These are phyloP conservation scores for Vimba vimba DNA, from an alignment of 2,113 vertebrate species.

Conservation along the genomic window DNA sequence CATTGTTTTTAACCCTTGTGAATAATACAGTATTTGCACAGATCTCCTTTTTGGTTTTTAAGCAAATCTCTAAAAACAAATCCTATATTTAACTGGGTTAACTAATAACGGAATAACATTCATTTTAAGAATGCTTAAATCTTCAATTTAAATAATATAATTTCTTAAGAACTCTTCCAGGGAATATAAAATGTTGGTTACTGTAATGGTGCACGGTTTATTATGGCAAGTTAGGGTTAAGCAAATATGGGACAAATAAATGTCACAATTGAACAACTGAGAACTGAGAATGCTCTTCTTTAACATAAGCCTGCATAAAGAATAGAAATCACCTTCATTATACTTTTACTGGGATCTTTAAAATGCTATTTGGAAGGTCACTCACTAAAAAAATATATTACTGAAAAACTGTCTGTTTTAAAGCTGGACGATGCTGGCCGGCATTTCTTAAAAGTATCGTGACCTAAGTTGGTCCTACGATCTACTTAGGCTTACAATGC, in stretches of 20 bases:
- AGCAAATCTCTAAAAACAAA: constrained; percentile 29
- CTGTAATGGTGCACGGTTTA: neutral
- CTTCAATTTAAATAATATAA: neutral
- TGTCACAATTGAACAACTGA: neutral
- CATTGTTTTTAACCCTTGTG: neutral
- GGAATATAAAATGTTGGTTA: neutral
- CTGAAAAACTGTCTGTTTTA: neutral
- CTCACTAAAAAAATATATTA: neutral
- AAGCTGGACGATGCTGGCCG: no score
- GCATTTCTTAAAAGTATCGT: no score
- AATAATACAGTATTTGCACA: constrained; percentile 2
- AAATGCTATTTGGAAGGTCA: neutral
- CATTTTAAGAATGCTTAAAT: neutral
- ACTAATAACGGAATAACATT: neutral
- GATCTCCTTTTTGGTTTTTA: neutral
- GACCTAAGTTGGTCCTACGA: no score
- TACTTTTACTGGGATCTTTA: neutral
- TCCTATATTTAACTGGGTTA: constrained; percentile 7
- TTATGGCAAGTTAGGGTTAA: no score
- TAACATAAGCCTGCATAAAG: neutral
- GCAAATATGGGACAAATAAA: neutral
- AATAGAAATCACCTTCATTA: neutral
- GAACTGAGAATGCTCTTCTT: no score
- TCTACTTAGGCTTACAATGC: no score
- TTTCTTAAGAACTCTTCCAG: neutral